phyloP scores from a whole-genome alignment of 2,888 invertebrate species.

The Lochmaea crataegi region DNA sequence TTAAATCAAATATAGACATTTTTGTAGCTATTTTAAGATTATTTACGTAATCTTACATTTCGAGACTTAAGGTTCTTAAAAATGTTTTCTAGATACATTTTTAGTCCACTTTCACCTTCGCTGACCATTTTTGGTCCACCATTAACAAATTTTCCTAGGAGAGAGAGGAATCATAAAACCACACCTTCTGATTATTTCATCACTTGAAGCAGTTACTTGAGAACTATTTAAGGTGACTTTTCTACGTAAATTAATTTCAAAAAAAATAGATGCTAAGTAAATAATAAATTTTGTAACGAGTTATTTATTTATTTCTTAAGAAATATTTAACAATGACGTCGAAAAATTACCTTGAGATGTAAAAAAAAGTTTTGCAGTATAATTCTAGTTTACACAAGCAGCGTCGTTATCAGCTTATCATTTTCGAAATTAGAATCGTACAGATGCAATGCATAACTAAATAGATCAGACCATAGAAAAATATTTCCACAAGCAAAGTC shows the following conservation, averaged over 20 bases:
- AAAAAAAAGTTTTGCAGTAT: constrained; percentile 24
- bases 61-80: too few species aligned
- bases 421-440: constrained; percentile 16
- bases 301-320: constrained; percentile 14
- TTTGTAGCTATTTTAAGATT: too few species aligned
- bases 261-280: background rate
- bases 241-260: background rate
- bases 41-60: too few species aligned
- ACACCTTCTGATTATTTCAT: too few species aligned
- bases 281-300: background rate
- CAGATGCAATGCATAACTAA: constrained; percentile 9
- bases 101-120: too few species aligned
- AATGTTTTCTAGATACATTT: too few species aligned
- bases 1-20: too few species aligned
- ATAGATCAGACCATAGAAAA: background rate
- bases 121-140: too few species aligned
- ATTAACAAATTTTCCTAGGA: too few species aligned
- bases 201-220: too few species aligned
- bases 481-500: too few species aligned
- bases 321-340: constrained; percentile 27
- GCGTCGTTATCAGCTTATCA: constrained; percentile 24
- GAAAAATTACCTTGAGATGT: constrained; percentile 35
- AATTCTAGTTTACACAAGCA: constrained; percentile 36
- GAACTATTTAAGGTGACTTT: background rate
- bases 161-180: too few species aligned